Base-by-base conservation (phyloP, 23 tunicate genomes). In the Oikopleura albicans region DNA sequence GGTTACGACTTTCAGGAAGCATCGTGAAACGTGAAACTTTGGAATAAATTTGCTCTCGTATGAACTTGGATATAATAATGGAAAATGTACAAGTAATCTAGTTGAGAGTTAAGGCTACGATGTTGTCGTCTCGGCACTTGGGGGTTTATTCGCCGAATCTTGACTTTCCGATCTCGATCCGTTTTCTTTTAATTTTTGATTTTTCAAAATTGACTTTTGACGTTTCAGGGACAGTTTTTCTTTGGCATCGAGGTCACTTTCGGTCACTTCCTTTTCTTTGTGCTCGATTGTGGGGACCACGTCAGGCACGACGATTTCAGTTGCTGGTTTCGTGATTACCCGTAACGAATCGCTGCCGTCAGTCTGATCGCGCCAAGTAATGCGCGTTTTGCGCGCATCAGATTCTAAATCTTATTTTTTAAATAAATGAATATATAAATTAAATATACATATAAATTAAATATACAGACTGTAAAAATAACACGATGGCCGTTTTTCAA, bases 291-390 rank as follows among this genome's bases (percentile, higher is more conserved):
- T 31, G 2, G 79, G 79, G 35, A 71, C 31, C 4, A 71, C 79
- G 35, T 71, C 79, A 2, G 79, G 79, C 2, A 31, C 79, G 37
- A 71, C 37, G 79, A 16, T 71, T 71, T 71, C 79, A 12, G 79
- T 22, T 49, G 59, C 22, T 8, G 59, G 31, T 29, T 71, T 71
- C 34, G 35, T 16, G 79, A 29, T 71, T 2, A 29, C 27, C 4
- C 37, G 33, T 12, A 29, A 16, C 28, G 79, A 12, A 12, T 16
- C 27, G 37, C 34, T 29, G 2, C 27, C 34, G 35, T 4, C 35
- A 12, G 79, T 29, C 31, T 71, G 79, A 71, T 71, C 79, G 33
- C 35, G 33, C 79, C 79, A 71, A 2, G 2, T 71, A 2, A 71
- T 71, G 4, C 79, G 27, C 28, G 79, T 27, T 16, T 29, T 16